phyloP scores from a whole-genome alignment of 2,797 vertebrate genomes.

The Lophius americanus region DNA sequence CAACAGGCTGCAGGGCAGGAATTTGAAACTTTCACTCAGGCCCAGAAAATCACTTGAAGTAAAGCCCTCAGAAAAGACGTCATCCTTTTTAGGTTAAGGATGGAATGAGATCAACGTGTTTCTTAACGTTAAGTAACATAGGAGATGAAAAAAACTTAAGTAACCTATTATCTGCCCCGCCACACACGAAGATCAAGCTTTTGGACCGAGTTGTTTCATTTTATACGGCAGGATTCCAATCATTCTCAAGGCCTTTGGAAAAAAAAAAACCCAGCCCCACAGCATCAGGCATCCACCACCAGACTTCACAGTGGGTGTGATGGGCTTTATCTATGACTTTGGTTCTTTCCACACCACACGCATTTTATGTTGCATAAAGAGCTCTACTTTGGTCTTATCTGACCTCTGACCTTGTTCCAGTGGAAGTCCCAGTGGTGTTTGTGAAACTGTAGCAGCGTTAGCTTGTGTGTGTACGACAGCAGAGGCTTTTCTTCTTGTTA shows the following conservation, averaged over 20 bases:
- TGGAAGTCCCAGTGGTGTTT: no score
- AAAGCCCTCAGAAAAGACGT: slow-evolving; percentile 41
- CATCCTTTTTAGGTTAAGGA: slow-evolving; percentile 38
- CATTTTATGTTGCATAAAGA: no score
- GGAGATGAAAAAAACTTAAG: slow-evolving; percentile 9
- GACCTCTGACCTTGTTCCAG: no score
- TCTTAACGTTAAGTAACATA: slow-evolving; percentile 19
- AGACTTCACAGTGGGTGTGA: no score
- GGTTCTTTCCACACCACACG: slow-evolving; percentile 6
- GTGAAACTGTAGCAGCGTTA: no score
- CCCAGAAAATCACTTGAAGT: slow-evolving; percentile 49
- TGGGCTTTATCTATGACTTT: slow-evolving; percentile 27
- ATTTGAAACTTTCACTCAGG: slow-evolving; percentile 64
- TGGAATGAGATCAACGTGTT: slow-evolving; percentile 28
- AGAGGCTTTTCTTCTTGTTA: no score
- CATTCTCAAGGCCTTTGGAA: no score
- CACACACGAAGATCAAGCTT: slow-evolving; percentile 43
- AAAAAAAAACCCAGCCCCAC: no score
- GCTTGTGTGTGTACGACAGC: no score
- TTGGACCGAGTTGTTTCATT: slow-evolving; percentile 30
- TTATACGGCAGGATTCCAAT: no score
- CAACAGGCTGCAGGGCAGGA: slow-evolving; percentile 57
- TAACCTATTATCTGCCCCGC: slow-evolving; percentile 32
- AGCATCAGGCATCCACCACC: no score
- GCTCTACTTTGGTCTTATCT: no score